Conservation (phyloP, 1,140 invertebrate species). For the Bicyclus anynana region DNA sequence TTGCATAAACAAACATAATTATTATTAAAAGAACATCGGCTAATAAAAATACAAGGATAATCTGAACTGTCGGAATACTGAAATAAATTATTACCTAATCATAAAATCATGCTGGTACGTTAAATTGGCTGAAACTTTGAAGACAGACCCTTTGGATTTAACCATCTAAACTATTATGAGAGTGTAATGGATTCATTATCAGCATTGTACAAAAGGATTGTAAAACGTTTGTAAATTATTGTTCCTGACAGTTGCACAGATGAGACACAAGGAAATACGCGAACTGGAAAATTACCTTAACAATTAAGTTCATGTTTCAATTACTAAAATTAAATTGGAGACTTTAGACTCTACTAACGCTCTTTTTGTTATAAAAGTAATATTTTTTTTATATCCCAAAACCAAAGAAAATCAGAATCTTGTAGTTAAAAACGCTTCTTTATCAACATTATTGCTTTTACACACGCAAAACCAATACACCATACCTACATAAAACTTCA, state of each 20-base stretch:
- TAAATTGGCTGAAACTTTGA: too few species aligned
- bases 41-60: too few species aligned
- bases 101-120: too few species aligned
- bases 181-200: background rate
- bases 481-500: background rate
- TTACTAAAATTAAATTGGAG: background rate
- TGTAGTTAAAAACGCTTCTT: background rate
- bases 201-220: background rate
- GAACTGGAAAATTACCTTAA: constrained; percentile 7
- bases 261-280: constrained; percentile 8
- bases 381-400: too few species aligned
- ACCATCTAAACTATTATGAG: background rate
- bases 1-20: too few species aligned
- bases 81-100: too few species aligned
- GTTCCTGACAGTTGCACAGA: constrained; percentile 6
- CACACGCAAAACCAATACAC: background rate
- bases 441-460: background rate
- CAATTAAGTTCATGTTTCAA: background rate
- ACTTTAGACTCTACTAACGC: too few species aligned
- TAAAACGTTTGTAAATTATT: constrained; percentile 8
- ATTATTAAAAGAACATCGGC: too few species aligned
- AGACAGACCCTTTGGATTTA: too few species aligned
- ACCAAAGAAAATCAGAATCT: too few species aligned
- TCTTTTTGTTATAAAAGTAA: too few species aligned
- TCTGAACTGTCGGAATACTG: too few species aligned